These are phyloP conservation scores for Pachycephus smyrnensis DNA, from an alignment of 2,888 invertebrate genomes.

Conservation along the genomic window DNA sequence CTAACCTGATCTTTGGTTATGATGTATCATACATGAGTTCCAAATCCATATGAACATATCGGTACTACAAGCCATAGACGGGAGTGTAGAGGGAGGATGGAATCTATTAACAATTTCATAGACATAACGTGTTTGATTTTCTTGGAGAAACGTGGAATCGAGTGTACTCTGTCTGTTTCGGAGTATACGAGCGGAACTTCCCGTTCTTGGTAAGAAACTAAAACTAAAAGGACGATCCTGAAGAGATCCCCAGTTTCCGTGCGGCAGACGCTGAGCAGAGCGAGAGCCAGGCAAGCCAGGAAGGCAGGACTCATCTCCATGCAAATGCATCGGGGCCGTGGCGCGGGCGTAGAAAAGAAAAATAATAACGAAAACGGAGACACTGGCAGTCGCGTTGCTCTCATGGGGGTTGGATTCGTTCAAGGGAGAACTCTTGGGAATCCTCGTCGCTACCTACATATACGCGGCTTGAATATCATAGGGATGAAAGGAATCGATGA, in stretches of 20 bases:
- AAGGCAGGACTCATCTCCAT: not conserved
- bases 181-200: not conserved
- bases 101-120: slow-evolving; percentile 13
- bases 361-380: not conserved
- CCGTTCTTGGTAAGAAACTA: not conserved
- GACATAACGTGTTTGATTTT: slow-evolving; percentile 5
- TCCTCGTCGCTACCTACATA: not conserved
- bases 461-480: not conserved
- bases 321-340: not conserved
- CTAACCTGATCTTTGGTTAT: not conserved
- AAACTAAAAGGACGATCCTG: not conserved
- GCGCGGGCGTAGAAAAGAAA: no score
- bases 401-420: not conserved
- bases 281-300: not conserved
- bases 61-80: not conserved
- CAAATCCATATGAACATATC: not conserved
- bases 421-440: not conserved
- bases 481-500: not conserved
- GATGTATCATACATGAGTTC: not conserved
- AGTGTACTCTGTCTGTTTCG: slow-evolving; percentile 3
- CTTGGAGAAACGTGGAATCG: slow-evolving; percentile 19
- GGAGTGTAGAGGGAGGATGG: not conserved
- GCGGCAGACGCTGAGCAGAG: not conserved
- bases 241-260: not conserved
- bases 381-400: not conserved